Evolutionary conservation across 92 coral and sea anemone species (phyloP).

Genomic region (Pocillopora grandis): DNA sequence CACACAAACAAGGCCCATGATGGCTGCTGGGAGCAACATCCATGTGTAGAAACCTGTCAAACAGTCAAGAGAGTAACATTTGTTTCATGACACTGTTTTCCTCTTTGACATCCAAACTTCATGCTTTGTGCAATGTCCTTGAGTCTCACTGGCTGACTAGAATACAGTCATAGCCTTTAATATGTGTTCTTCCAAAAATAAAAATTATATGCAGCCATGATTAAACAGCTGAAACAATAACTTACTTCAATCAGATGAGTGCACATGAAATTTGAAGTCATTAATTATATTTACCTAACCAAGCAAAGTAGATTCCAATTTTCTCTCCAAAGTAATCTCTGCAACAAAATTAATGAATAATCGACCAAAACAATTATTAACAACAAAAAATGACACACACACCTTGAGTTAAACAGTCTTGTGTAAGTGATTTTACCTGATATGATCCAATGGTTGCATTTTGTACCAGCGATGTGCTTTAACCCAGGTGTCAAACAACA

Average conservation of each 20-base stretch:
- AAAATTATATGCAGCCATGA: neutral
- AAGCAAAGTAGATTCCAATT: constrained; percentile 97
- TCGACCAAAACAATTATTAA: neutral
- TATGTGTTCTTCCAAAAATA: too few species aligned
- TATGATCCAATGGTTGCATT: constrained; percentile 62
- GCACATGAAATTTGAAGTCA: neutral
- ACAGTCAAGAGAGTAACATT: constrained; percentile 88
- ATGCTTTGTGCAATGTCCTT: too few species aligned
- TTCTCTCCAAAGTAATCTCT: constrained; percentile 98
- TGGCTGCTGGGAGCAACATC: too few species aligned
- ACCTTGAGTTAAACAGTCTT: too few species aligned
- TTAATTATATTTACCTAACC: constrained; percentile 75
- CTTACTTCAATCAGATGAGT: neutral
- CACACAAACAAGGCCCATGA: constrained; percentile 75
- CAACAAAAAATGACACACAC: neutral
- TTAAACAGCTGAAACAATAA: neutral
- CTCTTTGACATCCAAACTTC: too few species aligned
- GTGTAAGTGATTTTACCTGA: too few species aligned
- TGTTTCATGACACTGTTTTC: constrained; percentile 62
- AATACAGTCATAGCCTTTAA: too few species aligned
- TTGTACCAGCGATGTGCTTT: constrained; percentile 82
- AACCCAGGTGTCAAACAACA: constrained; percentile 81
- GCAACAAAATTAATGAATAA: constrained; percentile 6
- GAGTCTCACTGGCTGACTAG: too few species aligned
- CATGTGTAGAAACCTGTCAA: constrained; percentile 23